Evolutionary conservation across 1,140 invertebrate species (phyloP), one percentile per base, ranked within the genome.

Genomic region (Rhagoletis pomonella): DNA sequence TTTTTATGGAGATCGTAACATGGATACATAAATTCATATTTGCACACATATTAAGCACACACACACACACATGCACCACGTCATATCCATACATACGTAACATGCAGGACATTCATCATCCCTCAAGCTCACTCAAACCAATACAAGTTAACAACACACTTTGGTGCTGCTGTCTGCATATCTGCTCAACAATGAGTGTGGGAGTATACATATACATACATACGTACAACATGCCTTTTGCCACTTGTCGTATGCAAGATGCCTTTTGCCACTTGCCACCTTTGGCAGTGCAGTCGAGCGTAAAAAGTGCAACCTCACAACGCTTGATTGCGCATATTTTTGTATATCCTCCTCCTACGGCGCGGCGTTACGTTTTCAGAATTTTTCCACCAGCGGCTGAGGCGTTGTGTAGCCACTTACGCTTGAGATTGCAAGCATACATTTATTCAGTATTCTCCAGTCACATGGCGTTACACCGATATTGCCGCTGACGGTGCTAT

Each of bases 221-320:
- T 14, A n/a, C 64, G 29, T 6, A 19, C 29, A 39, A 67, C n/a
- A 77, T 2, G 17, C n/a, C 7, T 6, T 4, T 4, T 62, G 12
- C 14, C 47, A 7, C 73, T 81, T 81, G 73, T n/a, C 73, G 47
- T 29, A 47, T 50, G 44, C 69, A 4, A 55, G 47, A 55, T 81
- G 73, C 73, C 44, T 3, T 47, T 17, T 77, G 47, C 64, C 64
- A 29, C 39, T 67, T 62, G 42, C 50, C 84, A 59, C 58, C 84
- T 85, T 85, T 85, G 84, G 55, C 59, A 60, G 84, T 85, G 84
- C 84, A 85, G 29, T 85, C 84, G 42, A 62, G 55, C 14, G 64
- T 29, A 69, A 86, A 86, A 69, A 86, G 86, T 86, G 86, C 86
- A 86, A 86, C 64, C 86, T 86, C 86, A 86, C 86, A 86, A 44